Evolutionary conservation across 2,113 vertebrate genomes (phyloP).

Genomic region (Dromaius novaehollandiae): DNA sequence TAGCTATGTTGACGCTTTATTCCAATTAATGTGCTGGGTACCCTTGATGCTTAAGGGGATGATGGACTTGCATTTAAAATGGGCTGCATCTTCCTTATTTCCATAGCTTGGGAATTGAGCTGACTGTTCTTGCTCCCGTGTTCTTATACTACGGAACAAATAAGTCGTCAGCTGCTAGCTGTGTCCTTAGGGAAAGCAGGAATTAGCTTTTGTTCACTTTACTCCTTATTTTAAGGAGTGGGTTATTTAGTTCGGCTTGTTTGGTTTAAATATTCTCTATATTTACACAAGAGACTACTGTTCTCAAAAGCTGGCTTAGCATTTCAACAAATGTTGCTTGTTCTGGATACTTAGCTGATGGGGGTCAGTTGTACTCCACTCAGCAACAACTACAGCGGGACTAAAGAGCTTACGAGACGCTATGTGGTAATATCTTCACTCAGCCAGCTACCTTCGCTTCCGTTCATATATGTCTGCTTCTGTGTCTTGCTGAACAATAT

Average conservation of each 20-base stretch:
- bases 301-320: constrained; percentile 54
- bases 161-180: constrained; percentile 13
- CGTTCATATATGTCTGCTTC: background rate
- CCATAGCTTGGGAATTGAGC: background rate
- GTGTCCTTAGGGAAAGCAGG: background rate
- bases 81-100: background rate
- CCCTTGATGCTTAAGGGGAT: background rate
- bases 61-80: background rate
- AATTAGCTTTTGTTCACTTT: constrained; percentile 18
- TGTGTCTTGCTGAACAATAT: background rate
- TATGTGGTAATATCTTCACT: background rate
- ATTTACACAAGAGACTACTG: constrained; percentile 15
- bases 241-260: constrained; percentile 1
- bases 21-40: background rate
- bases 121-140: background rate
- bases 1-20: background rate
- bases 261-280: background rate
- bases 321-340: constrained; percentile 35
- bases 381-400: too few relatives aligned
- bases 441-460: background rate
- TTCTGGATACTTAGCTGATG: background rate
- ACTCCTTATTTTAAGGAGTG: background rate
- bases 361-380: background rate
- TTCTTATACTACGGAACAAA: background rate
- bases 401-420: background rate